Evolutionary conservation across 2,113 vertebrate species (phyloP).

Genomic region (Odocoileus hemionus): DNA sequence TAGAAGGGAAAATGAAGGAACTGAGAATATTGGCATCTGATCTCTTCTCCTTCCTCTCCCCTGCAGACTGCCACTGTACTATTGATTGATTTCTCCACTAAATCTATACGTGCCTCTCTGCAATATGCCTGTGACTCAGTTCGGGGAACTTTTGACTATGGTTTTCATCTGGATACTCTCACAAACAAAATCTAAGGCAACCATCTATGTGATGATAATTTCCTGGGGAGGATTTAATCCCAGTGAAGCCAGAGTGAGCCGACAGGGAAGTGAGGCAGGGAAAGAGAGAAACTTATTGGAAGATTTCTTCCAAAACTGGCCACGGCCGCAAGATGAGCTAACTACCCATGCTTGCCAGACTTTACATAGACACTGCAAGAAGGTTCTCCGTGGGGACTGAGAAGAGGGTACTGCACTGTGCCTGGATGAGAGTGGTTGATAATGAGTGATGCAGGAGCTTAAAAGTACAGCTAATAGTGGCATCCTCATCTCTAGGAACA

Average conservation of each 20-base stretch:
- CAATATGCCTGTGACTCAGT: background rate
- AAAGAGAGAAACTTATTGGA: background rate
- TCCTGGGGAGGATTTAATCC: background rate
- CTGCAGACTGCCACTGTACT: background rate
- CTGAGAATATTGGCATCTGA: background rate
- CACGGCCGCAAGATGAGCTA: background rate
- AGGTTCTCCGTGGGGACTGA: background rate
- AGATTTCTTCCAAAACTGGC: background rate
- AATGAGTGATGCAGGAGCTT: background rate
- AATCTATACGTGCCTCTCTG: background rate
- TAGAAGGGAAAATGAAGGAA: background rate
- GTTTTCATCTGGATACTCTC: background rate
- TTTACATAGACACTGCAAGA: background rate
- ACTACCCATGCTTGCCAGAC: background rate
- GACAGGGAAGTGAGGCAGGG: background rate
- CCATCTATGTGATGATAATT: background rate
- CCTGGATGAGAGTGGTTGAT: background rate
- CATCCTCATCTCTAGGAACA: fast-evolving
- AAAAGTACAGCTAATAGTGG: background rate
- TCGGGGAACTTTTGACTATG: background rate
- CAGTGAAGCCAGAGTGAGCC: background rate
- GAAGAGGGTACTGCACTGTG: background rate
- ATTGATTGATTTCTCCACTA: background rate
- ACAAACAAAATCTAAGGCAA: background rate
- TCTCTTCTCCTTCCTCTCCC: background rate